Conservation (phyloP, 1,140 invertebrate species). For the Cataglyphis hispanica region DNA sequence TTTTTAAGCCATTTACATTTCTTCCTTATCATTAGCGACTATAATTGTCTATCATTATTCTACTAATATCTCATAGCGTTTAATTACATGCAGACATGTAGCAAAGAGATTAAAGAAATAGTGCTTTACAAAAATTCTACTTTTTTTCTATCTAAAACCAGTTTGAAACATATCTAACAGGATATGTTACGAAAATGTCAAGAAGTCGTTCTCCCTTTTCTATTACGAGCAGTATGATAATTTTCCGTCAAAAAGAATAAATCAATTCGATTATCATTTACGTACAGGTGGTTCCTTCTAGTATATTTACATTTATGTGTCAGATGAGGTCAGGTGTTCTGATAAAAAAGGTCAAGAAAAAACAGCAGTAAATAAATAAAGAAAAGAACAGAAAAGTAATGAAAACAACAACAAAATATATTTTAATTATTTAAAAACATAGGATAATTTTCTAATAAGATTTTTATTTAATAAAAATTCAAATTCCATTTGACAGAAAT, state of each 20-base stretch:
- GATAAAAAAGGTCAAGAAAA: no score
- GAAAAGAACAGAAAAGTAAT: no score
- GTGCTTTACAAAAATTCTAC: conserved; percentile 12
- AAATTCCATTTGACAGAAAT: no score
- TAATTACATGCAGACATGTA: neutral
- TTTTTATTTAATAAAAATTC: no score
- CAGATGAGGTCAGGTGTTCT: no score
- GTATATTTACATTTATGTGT: neutral
- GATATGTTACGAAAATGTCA: conserved; percentile 13
- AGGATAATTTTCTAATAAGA: no score
- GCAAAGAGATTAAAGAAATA: neutral
- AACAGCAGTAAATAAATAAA: no score
- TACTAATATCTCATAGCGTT: neutral
- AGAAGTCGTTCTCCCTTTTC: neutral
- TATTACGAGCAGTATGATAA: conserved; percentile 26
- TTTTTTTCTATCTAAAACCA: conserved; percentile 27
- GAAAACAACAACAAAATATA: no score
- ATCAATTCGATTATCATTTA: neutral
- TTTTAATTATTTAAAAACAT: no score
- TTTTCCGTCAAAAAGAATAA: conserved; percentile 3
- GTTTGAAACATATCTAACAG: conserved; percentile 38
- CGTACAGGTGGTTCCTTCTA: conserved; percentile 14
- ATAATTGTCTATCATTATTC: neutral
- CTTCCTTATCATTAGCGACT: neutral
- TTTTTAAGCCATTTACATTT: neutral